Base-by-base conservation (phyloP, 2,113 vertebrate genomes). In the Eptesicus fuscus region DNA sequence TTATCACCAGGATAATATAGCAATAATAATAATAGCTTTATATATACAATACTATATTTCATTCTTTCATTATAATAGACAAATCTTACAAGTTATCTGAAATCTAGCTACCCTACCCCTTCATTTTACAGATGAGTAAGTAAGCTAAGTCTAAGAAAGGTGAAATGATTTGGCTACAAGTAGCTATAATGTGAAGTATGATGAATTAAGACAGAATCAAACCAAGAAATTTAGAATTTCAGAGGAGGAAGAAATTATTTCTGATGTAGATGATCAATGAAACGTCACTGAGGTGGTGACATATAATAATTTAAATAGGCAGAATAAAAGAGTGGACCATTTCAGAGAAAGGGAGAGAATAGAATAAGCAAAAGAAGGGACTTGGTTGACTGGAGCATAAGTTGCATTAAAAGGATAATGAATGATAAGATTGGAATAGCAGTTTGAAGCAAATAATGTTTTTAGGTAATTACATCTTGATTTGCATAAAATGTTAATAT, bases 381-480 rank as follows among this genome's bases (percentile, higher is more conserved):
- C 11, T 6, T 23, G 32, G 22, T 16, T 84, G 49, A 56, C 9
- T 87, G 9, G 35, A 87, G 30, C 28, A 40, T 14, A 61, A 79
- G 4, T 17, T 44, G 2, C 8, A 78, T 61, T 40, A 44, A 61
- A 83, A 92, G 40, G 20, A 16, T 13, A 49, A 22, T 17, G 17
- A 7, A 13, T 44, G 47, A 28, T 87, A 87, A 32, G 84, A 79
- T 28, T 83, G 11, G 5, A 74, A 74, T 56, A 7, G 13, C 56
- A 85, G 51, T 49, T 70, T 14, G 44, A 9, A 12, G 8, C 59
- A 42, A 67, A 88, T 47, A 65, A 77, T 47, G 7, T 32, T 92
- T 90, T 79, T 80, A 95, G 77, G 76, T 63, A 79, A 79, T 80
- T 82, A n/a, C 37, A 51, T 73, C 44, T 86, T 85, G n/a, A 42